Conservation (phyloP, 1,140 invertebrate genomes). For the Heliothis virescens region DNA sequence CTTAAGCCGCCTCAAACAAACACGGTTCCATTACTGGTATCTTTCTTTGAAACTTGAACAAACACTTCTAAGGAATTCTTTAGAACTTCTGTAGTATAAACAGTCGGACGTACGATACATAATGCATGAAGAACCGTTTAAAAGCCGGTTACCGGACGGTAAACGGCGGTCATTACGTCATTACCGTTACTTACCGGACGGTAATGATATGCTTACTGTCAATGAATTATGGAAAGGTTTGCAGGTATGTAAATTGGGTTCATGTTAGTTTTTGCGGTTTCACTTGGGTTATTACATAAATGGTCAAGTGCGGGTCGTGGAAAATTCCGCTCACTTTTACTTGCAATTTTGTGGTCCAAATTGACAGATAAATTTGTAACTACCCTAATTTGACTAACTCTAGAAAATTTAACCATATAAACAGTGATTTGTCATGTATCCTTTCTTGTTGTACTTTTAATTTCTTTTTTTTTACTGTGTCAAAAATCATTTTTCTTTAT, state of each 20-base stretch:
- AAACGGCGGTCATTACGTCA: slow-evolving; percentile 43
- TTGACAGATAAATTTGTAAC: too few relatives aligned
- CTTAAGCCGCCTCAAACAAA: not conserved
- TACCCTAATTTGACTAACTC: too few relatives aligned
- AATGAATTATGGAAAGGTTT: slow-evolving; percentile 29
- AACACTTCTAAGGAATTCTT: slow-evolving; percentile 23
- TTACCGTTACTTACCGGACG: slow-evolving; percentile 35
- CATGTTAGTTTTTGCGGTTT: not conserved
- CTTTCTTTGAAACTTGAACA: not conserved
- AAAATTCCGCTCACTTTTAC: too few relatives aligned
- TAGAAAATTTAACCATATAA: too few relatives aligned
- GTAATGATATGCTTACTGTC: slow-evolving; percentile 45
- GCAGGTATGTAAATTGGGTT: not conserved
- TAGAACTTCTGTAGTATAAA: slow-evolving; percentile 12
- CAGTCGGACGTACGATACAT: slow-evolving; percentile 3
- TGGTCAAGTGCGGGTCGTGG: too few relatives aligned
- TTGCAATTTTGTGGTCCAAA: too few relatives aligned
- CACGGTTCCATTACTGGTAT: not conserved
- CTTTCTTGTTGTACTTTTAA: too few relatives aligned
- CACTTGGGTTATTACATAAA: not conserved
- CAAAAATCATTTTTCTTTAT: too few relatives aligned
- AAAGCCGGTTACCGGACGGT: slow-evolving; percentile 40
- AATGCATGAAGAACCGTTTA: slow-evolving; percentile 44
- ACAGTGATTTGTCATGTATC: too few relatives aligned
- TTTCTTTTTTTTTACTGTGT: too few relatives aligned